Percentiles rank a stretch among this genome's conserved stretches.
Evolutionary conservation across 2,888 invertebrate species (phyloP).

Genomic region (Hypercompe scribonia): DNA sequence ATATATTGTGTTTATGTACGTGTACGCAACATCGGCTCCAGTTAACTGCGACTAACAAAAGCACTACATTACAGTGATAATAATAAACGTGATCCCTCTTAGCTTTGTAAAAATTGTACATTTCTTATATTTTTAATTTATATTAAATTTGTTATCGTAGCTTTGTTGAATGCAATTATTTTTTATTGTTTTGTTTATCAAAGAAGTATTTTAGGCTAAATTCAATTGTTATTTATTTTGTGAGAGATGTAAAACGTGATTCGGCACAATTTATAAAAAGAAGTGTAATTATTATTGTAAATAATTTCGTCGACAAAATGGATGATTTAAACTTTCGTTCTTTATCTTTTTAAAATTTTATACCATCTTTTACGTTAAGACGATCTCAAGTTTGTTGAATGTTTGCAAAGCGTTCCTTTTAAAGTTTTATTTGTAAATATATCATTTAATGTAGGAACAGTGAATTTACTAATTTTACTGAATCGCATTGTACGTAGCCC

Average conservation of each 20-base stretch:
- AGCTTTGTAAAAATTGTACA: conserved; percentile 85
- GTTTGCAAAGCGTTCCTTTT: conserved; percentile 87
- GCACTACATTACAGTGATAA: conserved; percentile 77
- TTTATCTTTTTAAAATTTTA: conserved; percentile 80
- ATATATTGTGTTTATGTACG: conserved; percentile 46
- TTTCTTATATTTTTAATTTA: conserved; percentile 85
- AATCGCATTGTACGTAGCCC: conserved; percentile 70
- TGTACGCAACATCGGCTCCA: conserved; percentile 50
- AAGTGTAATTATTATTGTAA: conserved; percentile 75
- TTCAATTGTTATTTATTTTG: conserved; percentile 86
- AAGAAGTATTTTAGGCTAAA: conserved; percentile 86
- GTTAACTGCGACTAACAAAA: conserved; percentile 59
- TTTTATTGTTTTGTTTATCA: conserved; percentile 86
- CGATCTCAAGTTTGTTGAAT: conserved; percentile 87
- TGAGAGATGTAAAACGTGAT: conserved; percentile 83
- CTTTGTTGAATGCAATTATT: conserved; percentile 87
- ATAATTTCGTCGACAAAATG: conserved; percentile 73
- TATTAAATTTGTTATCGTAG: conserved; percentile 86
- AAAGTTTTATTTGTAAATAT: conserved; percentile 87
- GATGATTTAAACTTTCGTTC: conserved; percentile 79
- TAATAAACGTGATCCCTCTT: conserved; percentile 79
- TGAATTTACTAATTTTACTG: conserved; percentile 84
- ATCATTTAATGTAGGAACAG: conserved; percentile 80
- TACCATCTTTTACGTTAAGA: conserved; percentile 86
- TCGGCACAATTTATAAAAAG: conserved; percentile 69